Base-by-base conservation (phyloP, 2,888 invertebrate genomes). In the Mythimna albipuncta region DNA sequence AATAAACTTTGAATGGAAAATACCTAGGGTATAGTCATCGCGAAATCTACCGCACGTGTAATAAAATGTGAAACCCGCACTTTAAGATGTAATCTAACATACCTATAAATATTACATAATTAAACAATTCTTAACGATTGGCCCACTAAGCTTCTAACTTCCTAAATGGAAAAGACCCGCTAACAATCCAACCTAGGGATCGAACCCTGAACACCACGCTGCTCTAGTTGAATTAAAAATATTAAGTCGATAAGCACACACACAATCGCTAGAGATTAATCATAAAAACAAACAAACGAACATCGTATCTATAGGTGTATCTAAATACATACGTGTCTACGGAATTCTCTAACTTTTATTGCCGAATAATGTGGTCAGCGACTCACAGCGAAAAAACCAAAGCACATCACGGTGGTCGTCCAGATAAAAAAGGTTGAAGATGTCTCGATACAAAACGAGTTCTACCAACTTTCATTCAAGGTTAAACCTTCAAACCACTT, bases 241-340 rank as follows among this genome's bases (percentile, higher is more conserved):
- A 63, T 11, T 26, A 59, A 19, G 13, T 54, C 35, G 71, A 54
- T 71, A 54, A 44, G 21, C 61, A 59, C 44, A 61, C 6, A 62
- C 32, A 57, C 10, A 64, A 57, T 38, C 26, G 11, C 13, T 61
- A 47, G n/a, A 13, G 50, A 64, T 50, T 38, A 73, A 50, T 73
- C 38, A 64, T 57, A 32, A 63, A 73, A 72, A 73, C 50, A 72
- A 72, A 72, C n/a, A 19, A 54, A 2, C 54, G 35, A 19, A 9
- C 9, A 6, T 11, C 11, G 6, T 59, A 38, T n/a, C 3, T 21
- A 54, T 11, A 54, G 54, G 47, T 50, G 9, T 52, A 52, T 9
- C 50, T 19, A 52, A 19, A 16, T 13, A 16, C 6, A 38, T 13
- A 11, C 32, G 26, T 19, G 26, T 13, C 10, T 44, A 11, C 6